These are phyloP conservation scores for Nemotelus nigrinus DNA, from an alignment of 2,888 invertebrate genomes.

Conservation along the genomic window DNA sequence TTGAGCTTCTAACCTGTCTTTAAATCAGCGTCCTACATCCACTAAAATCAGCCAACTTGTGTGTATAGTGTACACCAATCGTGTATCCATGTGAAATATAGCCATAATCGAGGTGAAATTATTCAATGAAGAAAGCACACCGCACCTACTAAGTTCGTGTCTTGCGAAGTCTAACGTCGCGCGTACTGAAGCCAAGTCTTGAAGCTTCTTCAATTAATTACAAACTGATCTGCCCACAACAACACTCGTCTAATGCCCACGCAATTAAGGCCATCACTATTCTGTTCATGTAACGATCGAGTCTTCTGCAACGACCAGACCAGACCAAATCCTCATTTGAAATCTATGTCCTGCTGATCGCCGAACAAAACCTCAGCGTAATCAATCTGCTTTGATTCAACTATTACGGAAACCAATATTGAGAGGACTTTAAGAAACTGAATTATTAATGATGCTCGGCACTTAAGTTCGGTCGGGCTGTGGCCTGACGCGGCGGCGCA, in stretches of 20 bases:
- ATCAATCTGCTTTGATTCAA: conserved; percentile 25
- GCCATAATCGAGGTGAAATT: not conserved
- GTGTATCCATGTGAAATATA: conserved; percentile 1
- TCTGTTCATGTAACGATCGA: not conserved
- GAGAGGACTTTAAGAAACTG: not conserved
- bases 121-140: conserved; percentile 11
- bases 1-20: conserved; percentile 22
- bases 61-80: not conserved
- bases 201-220: conserved; percentile 26
- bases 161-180: not conserved
- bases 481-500: too few species aligned
- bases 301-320: not conserved
- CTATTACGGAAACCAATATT: conserved; percentile 1
- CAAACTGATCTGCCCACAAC: not conserved
- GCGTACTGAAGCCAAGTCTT: not conserved
- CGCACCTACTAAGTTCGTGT: not conserved
- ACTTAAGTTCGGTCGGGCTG: not conserved
- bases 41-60: too few species aligned
- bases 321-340: conserved; percentile 12
- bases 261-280: conserved; percentile 28
- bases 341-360: conserved; percentile 25
- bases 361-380: conserved; percentile 10
- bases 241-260: conserved; percentile 12
- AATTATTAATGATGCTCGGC: conserved; percentile 7
- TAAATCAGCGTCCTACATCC: not conserved